These are phyloP conservation scores for Trichonephila inaurata DNA, from an alignment of 1,140 invertebrate genomes.

Conservation along the genomic window DNA sequence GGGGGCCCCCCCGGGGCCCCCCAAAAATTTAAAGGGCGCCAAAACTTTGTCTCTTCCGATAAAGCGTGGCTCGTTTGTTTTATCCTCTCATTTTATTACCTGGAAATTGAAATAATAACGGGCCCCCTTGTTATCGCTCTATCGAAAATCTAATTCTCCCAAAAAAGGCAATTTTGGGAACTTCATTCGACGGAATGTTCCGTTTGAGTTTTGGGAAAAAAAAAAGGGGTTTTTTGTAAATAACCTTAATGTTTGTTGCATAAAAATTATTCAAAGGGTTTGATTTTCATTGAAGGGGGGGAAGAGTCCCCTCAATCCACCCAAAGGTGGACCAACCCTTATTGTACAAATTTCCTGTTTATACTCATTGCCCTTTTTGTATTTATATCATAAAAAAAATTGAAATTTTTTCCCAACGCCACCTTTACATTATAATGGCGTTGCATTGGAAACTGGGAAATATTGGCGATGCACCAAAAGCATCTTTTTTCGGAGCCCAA, in stretches of 20 bases:
- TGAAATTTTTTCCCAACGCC: too few species aligned
- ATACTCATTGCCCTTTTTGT: too few species aligned
- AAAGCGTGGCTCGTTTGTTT: slow-evolving; percentile 7
- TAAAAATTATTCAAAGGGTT: neutral
- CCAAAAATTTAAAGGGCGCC: slow-evolving; percentile 17
- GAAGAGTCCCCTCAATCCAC: too few species aligned
- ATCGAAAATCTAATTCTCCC: neutral
- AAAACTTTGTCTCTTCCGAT: neutral
- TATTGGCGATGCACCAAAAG: too few species aligned
- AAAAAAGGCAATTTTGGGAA: neutral
- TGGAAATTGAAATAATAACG: slow-evolving; percentile 18
- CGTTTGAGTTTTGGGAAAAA: neutral
- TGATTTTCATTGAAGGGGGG: too few species aligned
- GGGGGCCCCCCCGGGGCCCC: neutral
- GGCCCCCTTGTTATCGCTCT: neutral
- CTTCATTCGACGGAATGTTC: neutral
- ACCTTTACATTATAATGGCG: too few species aligned
- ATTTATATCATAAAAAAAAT: too few species aligned
- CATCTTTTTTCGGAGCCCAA: too few species aligned
- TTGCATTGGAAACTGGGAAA: too few species aligned
- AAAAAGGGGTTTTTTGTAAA: neutral
- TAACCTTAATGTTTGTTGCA: neutral
- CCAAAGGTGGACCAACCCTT: too few species aligned
- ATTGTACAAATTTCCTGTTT: too few species aligned
- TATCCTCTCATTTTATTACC: slow-evolving; percentile 13